Conservation (phyloP, 2,888 invertebrate genomes). For the Callinectes sapidus region DNA sequence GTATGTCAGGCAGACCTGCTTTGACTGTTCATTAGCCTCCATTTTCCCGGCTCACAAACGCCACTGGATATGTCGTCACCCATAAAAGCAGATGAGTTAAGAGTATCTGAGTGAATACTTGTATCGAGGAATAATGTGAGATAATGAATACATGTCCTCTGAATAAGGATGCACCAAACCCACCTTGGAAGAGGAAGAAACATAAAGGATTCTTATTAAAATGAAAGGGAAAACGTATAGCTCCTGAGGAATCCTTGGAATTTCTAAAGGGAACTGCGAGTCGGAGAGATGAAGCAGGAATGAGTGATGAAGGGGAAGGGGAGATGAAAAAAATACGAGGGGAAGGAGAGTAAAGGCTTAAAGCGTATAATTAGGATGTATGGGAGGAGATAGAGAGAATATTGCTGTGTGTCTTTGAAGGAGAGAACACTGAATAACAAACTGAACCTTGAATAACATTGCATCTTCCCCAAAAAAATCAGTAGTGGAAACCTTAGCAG, state of each 20-base stretch:
- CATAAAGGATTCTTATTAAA: constrained; percentile 6
- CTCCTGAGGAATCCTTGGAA: neutral
- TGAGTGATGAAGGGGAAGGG: constrained; percentile 34
- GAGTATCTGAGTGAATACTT: neutral
- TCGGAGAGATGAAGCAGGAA: constrained; percentile 10
- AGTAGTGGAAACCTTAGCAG: neutral
- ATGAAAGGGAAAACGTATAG: neutral
- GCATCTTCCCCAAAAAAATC: neutral
- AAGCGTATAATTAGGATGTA: constrained; percentile 7
- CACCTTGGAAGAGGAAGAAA: neutral
- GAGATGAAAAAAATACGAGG: constrained; percentile 29
- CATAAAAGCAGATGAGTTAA: constrained; percentile 31
- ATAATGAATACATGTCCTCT: constrained; percentile 1
- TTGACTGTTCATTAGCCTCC: constrained; percentile 13
- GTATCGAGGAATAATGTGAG: neutral
- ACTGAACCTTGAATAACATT: neutral
- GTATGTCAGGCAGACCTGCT: neutral
- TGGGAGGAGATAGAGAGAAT: neutral
- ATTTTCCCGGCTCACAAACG: neutral
- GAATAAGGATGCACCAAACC: neutral
- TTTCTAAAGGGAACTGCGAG: neutral
- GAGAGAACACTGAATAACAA: neutral
- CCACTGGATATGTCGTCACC: neutral
- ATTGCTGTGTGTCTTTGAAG: neutral
- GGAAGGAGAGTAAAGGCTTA: constrained; percentile 42